Conservation (phyloP, 2,797 vertebrate genomes). For the Sylvia borin region DNA sequence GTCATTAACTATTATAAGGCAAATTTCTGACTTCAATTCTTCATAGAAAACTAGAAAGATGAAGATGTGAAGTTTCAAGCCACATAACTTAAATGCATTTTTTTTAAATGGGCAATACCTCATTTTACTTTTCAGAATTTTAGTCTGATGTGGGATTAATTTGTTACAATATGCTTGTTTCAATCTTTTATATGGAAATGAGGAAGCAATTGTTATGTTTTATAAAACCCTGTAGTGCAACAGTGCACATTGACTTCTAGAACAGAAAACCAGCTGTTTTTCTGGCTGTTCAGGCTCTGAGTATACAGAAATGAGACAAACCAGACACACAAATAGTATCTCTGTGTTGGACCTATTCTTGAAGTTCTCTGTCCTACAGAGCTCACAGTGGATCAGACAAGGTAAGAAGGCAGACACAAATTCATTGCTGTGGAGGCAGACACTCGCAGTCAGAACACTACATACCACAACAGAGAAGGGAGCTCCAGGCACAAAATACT, state of each 20-base stretch:
- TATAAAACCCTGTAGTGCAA: background rate
- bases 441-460: accelerated
- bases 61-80: background rate
- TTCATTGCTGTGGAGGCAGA: background rate
- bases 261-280: background rate
- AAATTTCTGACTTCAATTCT: background rate
- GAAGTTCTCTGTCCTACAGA: background rate
- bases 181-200: background rate
- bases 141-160: background rate
- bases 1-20: background rate
- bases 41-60: background rate
- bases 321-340: background rate
- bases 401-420: background rate
- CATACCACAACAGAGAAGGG: slow-evolving; percentile 71
- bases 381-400: background rate
- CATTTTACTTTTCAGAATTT: background rate
- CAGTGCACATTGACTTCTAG: background rate
- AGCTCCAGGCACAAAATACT: slow-evolving; percentile 74
- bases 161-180: background rate
- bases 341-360: background rate
- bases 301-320: background rate
- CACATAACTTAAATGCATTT: background rate
- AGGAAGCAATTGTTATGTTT: background rate
- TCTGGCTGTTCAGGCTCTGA: background rate
- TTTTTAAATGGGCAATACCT: accelerated